Evolutionary conservation across 2,797 vertebrate genomes (phyloP), one percentile per base, ranked within the genome.

Genomic region (Pelobates cultripes): DNA sequence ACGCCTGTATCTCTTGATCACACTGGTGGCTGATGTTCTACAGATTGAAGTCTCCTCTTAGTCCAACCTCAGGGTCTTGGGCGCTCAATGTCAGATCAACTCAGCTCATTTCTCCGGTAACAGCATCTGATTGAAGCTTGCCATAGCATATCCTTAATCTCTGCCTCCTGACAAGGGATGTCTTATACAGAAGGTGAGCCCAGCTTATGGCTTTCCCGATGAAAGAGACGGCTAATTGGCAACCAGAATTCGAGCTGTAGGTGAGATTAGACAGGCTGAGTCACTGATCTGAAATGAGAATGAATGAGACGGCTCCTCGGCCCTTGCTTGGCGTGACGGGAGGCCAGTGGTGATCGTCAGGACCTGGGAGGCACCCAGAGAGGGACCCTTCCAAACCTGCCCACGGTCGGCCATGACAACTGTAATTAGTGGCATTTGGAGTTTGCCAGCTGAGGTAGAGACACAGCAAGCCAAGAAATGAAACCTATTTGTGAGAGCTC

Each of bases 71-170:
- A 3, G 55, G 55, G 55, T 57, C 55, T 57, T 15, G 47, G 47
- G 10, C 10, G 47, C 10, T 51, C 5, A 2, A 51, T 51, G 55
- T 57, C 55, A 57, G 7, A 12, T 64, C 7, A 40, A 51, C 10
- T 51, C 10, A 10, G 15, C 17, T 64, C 61, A 0, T 77, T 84
- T 87, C 87, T 47, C 85, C 87, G 82, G 84, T 86, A 80, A 86
- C 87, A 84, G 78, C 88, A 76, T 86, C 73, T 17, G n/a, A 88
- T 85, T 12, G 8, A 12, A 10, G 9, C 55, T 57, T 14, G 7
- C 14, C 3, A 1, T 1, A 3, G 8, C 3, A 14, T 4, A 1
- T 57, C 55, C 55, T 57, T 12, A 4, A 4, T 57, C 9, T 14
- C 9, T 79, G 68, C 2, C 12, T 44, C 43, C 43, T 70, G 42